A percentile compares a stretch with the other conserved stretches of the same genome.
phyloP scores from a whole-genome alignment of 2,113 vertebrate genomes.

The Alethe diademata region DNA sequence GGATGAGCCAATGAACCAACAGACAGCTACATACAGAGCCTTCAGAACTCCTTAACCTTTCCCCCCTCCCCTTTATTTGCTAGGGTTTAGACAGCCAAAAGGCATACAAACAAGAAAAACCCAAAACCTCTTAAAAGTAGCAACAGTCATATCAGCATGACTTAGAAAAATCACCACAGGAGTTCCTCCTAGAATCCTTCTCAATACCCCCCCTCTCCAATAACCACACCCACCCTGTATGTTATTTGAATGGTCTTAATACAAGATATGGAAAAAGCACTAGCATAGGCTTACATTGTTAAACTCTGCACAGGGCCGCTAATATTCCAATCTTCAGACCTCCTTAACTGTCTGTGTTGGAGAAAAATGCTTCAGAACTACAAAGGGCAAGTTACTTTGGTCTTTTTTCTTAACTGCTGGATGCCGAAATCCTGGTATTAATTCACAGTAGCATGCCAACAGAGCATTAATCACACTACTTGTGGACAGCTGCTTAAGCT shows the following conservation, averaged over 20 bases:
- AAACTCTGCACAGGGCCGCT: background rate
- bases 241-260: background rate
- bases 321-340: background rate
- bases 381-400: background rate
- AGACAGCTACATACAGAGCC: background rate
- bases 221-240: background rate
- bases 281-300: background rate
- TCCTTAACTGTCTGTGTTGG: background rate
- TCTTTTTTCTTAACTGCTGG: conserved; percentile 12
- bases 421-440: background rate
- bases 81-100: background rate
- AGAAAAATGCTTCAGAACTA: background rate
- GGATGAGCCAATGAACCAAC: background rate
- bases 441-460: background rate
- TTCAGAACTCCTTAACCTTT: background rate
- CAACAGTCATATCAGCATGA: background rate
- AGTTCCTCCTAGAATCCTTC: background rate
- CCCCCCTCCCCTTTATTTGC: background rate
- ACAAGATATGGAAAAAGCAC: background rate
- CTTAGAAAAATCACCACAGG: background rate
- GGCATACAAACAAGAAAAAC: background rate
- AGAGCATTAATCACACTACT: background rate
- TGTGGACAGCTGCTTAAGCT: background rate
- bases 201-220: fast-evolving
- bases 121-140: background rate